Percentiles rank a stretch among this genome's conserved stretches.
Conservation (phyloP, 2,888 invertebrate genomes). For the Drosophila meridionalis region DNA sequence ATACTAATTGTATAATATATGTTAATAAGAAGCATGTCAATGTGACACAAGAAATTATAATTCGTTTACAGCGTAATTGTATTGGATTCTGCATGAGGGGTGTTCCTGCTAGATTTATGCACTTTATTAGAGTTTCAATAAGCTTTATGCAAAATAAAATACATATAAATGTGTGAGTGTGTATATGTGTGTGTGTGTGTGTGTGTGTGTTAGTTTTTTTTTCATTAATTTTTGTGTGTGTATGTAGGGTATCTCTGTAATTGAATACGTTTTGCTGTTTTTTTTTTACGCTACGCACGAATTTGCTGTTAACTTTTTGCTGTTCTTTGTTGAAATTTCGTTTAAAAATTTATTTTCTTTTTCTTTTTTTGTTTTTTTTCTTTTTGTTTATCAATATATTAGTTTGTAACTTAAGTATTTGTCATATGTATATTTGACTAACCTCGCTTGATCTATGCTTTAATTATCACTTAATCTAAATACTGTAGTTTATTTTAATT, state of each 20-base stretch:
- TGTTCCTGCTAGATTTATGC: conserved; percentile 1
- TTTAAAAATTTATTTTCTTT: conserved; percentile 62
- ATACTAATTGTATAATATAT: conserved; percentile 28
- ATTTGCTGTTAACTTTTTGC: conserved; percentile 82
- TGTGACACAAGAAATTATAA: conserved; percentile 72
- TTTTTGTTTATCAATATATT: conserved; percentile 24
- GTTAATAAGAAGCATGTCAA: conserved; percentile 71
- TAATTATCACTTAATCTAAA: conserved; percentile 54
- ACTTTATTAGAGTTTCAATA: neutral
- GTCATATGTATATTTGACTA: conserved; percentile 65
- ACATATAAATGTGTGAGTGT: conserved; percentile 20
- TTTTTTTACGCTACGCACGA: conserved; percentile 74
- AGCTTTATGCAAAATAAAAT: conserved; percentile 56
- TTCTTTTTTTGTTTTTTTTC: neutral
- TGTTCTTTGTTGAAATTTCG: conserved; percentile 66
- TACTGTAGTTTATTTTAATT: conserved; percentile 34
- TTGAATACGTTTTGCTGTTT: conserved; percentile 33
- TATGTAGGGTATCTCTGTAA: conserved; percentile 19
- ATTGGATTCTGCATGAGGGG: conserved; percentile 1
- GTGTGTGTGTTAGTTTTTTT: conserved; percentile 14
- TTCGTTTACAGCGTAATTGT: conserved; percentile 72
- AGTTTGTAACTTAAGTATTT: conserved; percentile 54
- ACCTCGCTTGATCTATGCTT: conserved; percentile 40
- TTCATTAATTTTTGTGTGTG: conserved; percentile 1
- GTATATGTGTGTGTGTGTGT: conserved; percentile 7